Conservation (phyloP, 2,797 vertebrate species). For the Fundulus diaphanus region DNA sequence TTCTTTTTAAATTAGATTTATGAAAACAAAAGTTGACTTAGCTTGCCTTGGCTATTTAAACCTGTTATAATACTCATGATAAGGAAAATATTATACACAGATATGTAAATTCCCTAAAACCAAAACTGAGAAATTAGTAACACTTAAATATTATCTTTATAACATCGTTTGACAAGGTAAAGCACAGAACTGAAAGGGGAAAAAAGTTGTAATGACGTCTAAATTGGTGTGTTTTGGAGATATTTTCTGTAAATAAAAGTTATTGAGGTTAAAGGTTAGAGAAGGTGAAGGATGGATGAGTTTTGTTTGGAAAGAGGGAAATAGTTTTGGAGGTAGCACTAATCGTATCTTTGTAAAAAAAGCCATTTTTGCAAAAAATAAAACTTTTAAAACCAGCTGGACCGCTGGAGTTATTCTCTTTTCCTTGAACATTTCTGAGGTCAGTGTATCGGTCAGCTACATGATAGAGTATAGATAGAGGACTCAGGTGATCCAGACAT, state of each 20-base stretch:
- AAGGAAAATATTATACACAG: not conserved
- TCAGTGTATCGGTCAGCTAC: not conserved
- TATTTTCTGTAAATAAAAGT: not conserved
- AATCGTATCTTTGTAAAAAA: not conserved
- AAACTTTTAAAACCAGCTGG: not conserved
- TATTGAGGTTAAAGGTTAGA: not conserved
- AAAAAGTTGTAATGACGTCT: not conserved
- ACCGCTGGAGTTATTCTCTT: not conserved
- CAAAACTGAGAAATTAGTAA: not conserved
- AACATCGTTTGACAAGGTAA: not conserved
- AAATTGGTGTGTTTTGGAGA: not conserved
- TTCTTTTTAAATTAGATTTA: not conserved
- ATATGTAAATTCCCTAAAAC: not conserved
- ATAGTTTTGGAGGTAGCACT: not conserved
- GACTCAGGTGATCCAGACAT: not conserved
- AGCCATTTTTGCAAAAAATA: not conserved
- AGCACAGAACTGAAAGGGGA: not conserved
- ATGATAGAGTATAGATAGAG: not conserved
- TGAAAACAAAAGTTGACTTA: not conserved
- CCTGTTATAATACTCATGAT: not conserved
- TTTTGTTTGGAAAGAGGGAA: not conserved
- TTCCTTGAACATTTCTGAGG: conserved; percentile 1
- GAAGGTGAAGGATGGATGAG: not conserved
- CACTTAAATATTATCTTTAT: not conserved
- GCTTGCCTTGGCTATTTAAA: not conserved